Evolutionary conservation across 1,140 invertebrate species (phyloP).

Genomic region (Drosophila watanabei): DNA sequence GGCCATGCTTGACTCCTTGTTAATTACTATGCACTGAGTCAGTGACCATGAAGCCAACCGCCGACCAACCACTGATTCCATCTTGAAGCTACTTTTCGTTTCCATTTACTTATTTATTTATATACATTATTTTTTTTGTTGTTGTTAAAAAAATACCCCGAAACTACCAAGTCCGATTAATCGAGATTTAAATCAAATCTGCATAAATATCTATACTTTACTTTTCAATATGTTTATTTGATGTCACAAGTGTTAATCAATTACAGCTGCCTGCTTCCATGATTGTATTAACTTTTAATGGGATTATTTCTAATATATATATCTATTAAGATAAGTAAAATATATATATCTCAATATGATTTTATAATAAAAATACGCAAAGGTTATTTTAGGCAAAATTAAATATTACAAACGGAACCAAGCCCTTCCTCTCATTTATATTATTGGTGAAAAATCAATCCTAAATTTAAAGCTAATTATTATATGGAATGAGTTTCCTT

Average conservation of each 20-base stretch:
- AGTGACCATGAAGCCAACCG: slow-evolving; percentile 74
- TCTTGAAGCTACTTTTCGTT: slow-evolving; percentile 10
- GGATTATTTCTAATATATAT: neutral
- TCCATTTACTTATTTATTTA: neutral
- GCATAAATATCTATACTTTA: neutral
- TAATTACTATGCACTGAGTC: slow-evolving; percentile 80
- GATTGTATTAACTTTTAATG: neutral
- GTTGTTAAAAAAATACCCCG: neutral
- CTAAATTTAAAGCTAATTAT: too few species aligned
- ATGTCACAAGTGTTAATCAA: neutral
- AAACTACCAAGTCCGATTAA: neutral
- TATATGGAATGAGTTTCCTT: too few species aligned
- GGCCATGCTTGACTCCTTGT: slow-evolving; percentile 38
- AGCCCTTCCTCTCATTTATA: too few species aligned
- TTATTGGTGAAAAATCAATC: too few species aligned
- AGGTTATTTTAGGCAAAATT: neutral
- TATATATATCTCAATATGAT: too few species aligned
- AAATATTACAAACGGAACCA: neutral
- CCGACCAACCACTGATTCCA: slow-evolving; percentile 10
- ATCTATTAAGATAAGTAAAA: neutral
- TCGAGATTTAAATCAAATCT: neutral
- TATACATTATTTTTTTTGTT: neutral
- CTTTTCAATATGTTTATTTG: neutral
- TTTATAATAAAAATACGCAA: neutral
- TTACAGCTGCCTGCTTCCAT: neutral